These are phyloP conservation scores for Neofelis nebulosa DNA, from an alignment of 2,113 vertebrate species.

Conservation along the genomic window DNA sequence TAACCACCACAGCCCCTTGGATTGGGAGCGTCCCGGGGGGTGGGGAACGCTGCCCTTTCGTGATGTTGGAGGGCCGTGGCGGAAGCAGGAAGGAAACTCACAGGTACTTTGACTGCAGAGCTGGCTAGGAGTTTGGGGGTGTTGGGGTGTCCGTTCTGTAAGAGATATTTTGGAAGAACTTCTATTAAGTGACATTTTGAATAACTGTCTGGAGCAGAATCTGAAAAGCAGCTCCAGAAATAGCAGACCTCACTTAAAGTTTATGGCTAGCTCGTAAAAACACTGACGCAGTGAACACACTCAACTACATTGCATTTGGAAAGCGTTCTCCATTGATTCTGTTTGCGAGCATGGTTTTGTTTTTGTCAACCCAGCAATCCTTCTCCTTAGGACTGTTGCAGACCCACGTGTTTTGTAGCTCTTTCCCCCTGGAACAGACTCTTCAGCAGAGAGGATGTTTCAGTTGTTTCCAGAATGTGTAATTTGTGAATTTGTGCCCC, in stretches of 20 bases:
- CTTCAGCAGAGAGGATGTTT: not conserved
- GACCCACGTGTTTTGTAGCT: not conserved
- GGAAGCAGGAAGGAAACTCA: not conserved
- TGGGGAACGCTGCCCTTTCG: rapidly evolving
- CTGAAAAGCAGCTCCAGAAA: not conserved
- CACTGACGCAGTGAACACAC: not conserved
- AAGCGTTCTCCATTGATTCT: too few species aligned
- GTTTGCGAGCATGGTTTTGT: not conserved
- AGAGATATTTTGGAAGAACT: not conserved
- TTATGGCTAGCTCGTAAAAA: too few species aligned
- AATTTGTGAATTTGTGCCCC: not conserved
- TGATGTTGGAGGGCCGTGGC: not conserved
- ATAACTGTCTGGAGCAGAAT: not conserved
- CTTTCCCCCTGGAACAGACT: rapidly evolving
- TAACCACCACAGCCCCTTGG: not conserved
- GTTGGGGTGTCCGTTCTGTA: not conserved
- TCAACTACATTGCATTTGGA: rapidly evolving
- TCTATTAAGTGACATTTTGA: not conserved
- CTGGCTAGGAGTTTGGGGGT: not conserved
- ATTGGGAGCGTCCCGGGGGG: not conserved
- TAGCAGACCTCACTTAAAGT: not conserved
- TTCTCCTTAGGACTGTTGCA: not conserved
- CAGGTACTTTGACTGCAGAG: rapidly evolving
- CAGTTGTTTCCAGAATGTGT: too few species aligned
- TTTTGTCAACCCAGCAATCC: rapidly evolving